These are phyloP conservation scores for Macropodus opercularis DNA, from an alignment of 2,797 vertebrate genomes.

Conservation along the genomic window DNA sequence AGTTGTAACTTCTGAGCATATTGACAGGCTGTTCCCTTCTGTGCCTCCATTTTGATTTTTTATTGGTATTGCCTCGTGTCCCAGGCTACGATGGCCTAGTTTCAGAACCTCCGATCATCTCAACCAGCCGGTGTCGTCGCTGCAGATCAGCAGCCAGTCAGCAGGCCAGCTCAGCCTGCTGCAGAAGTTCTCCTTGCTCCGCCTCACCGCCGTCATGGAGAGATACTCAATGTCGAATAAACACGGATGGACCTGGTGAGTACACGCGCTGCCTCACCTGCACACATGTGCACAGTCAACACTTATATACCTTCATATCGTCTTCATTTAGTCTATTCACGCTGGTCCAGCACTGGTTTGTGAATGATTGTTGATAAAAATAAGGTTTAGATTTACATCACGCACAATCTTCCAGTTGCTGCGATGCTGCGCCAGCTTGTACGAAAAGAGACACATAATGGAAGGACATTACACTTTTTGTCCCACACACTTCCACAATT, in stretches of 20 bases:
- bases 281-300: constrained; percentile 6
- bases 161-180: constrained; percentile 93
- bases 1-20: no score
- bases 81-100: constrained; percentile 92
- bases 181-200: constrained; percentile 95
- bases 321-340: not conserved
- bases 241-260: constrained; percentile 97
- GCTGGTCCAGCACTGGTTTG: not conserved
- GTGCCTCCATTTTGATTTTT: no score
- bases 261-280: constrained; percentile 11
- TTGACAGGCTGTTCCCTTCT: no score
- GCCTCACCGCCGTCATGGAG: constrained; percentile 98
- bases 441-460: constrained; percentile 44
- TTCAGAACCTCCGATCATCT: constrained; percentile 91
- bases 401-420: constrained; percentile 1
- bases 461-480: constrained; percentile 34
- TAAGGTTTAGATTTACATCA: constrained; percentile 14
- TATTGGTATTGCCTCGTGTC: constrained; percentile 4
- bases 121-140: constrained; percentile 83
- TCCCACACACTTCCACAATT: constrained; percentile 51
- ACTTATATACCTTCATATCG: constrained; percentile 10
- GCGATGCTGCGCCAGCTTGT: constrained; percentile 6
- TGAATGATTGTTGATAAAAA: constrained; percentile 14
- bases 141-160: constrained; percentile 93
- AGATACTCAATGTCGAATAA: constrained; percentile 97